phyloP scores from a whole-genome alignment of 2,888 invertebrate species.

The Scaptomyza caliginosa region DNA sequence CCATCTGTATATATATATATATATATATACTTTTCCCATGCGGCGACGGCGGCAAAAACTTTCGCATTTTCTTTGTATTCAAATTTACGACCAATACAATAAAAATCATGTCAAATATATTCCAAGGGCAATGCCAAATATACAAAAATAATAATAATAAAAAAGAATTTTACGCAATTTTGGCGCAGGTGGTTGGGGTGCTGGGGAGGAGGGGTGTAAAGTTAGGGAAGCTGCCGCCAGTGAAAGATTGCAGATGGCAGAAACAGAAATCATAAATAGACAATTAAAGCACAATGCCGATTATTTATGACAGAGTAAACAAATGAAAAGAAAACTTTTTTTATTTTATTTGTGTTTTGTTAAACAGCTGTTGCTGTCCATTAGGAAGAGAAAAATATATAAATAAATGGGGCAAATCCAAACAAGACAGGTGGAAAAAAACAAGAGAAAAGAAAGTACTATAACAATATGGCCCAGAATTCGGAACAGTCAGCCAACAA shows the following conservation, averaged over 20 bases:
- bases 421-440: constrained; percentile 1
- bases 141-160: constrained; percentile 30
- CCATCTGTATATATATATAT: neutral
- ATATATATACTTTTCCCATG: constrained; percentile 9
- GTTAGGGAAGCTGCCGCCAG: constrained; percentile 12
- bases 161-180: constrained; percentile 53
- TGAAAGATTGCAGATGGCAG: constrained; percentile 63
- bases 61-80: constrained; percentile 55
- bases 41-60: constrained; percentile 46
- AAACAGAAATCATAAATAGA: constrained; percentile 52
- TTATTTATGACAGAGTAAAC: constrained; percentile 59
- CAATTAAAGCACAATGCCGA: constrained; percentile 52
- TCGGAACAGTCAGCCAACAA: constrained; percentile 3
- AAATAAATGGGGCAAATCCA: constrained; percentile 1
- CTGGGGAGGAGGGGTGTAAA: neutral
- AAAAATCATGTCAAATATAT: constrained; percentile 72
- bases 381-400: constrained; percentile 23
- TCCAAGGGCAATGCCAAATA: constrained; percentile 75
- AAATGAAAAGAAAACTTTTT: constrained; percentile 13
- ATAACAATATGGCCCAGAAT: constrained; percentile 34
- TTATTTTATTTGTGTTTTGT: neutral
- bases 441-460: constrained; percentile 7
- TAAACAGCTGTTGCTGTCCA: constrained; percentile 66
- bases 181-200: neutral
- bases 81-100: constrained; percentile 53